Conservation (phyloP, 2,113 vertebrate genomes). For the Craseonycteris thonglongyai region DNA sequence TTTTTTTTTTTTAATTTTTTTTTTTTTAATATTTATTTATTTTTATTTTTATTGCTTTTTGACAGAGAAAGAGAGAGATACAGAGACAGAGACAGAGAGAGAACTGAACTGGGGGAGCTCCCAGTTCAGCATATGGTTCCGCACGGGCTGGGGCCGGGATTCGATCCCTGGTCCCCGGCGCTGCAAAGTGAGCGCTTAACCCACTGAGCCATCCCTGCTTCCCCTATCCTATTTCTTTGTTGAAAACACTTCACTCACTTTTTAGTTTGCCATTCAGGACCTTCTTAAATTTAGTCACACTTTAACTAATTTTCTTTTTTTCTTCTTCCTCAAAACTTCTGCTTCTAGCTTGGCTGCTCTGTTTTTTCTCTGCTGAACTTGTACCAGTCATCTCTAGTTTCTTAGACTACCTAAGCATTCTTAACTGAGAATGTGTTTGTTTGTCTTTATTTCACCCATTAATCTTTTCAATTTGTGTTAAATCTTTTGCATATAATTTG, state of each 20-base stretch:
- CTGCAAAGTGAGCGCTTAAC: no score
- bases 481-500: background rate
- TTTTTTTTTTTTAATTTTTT: no score
- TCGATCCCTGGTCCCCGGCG: no score
- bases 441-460: background rate
- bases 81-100: no score
- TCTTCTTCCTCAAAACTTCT: background rate
- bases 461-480: background rate
- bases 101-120: no score
- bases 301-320: background rate
- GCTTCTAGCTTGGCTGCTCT: background rate
- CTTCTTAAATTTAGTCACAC: background rate
- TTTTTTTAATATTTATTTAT: no score
- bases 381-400: background rate
- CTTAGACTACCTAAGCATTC: background rate
- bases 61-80: no score
- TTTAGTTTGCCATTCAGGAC: background rate
- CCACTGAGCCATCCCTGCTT: no score
- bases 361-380: background rate
- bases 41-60: no score
- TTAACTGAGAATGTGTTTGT: background rate
- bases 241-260: background rate
- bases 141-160: no score
- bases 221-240: no score
- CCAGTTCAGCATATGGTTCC: no score